Conservation (phyloP, 2,888 invertebrate genomes). For the Caenorhabditis drosophilae region DNA sequence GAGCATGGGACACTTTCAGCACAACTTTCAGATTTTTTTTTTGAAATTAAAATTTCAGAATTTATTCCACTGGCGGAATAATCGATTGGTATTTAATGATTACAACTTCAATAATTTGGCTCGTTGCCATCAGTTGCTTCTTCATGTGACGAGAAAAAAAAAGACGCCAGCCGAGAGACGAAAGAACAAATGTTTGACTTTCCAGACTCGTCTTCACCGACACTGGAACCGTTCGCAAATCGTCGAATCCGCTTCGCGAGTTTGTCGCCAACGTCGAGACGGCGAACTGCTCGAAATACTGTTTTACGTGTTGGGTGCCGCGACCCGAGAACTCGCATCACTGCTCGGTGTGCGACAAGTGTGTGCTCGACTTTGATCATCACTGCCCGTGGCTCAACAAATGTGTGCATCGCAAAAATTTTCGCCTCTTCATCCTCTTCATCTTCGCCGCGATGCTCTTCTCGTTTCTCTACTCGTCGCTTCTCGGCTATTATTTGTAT, state of each 20-base stretch:
- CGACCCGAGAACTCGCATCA: constrained; percentile 30
- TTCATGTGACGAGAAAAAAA: too few relatives aligned
- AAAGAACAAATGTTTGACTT: not conserved
- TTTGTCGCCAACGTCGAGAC: constrained; percentile 14
- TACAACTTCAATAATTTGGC: constrained; percentile 11
- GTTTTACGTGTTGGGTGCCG: constrained; percentile 39
- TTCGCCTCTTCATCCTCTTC: constrained; percentile 43
- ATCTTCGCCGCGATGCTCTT: constrained; percentile 34
- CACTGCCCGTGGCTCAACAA: constrained; percentile 56
- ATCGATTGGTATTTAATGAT: constrained; percentile 23
- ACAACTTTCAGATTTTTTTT: not conserved
- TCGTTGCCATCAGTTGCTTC: constrained; percentile 12
- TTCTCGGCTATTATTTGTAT: constrained; percentile 8
- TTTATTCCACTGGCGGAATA: constrained; percentile 18
- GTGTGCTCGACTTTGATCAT: constrained; percentile 52
- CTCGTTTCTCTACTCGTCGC: constrained; percentile 21
- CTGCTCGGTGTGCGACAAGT: constrained; percentile 50
- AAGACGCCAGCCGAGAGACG: too few relatives aligned
- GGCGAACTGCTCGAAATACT: constrained; percentile 3
- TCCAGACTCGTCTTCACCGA: constrained; percentile 19
- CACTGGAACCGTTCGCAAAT: constrained; percentile 13
- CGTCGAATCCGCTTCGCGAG: constrained; percentile 6
- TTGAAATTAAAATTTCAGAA: constrained; percentile 5
- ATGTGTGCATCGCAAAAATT: constrained; percentile 45
- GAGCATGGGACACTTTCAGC: too few relatives aligned